Base-by-base conservation (phyloP, 2,797 vertebrate genomes). In the Myotis findleyi region DNA sequence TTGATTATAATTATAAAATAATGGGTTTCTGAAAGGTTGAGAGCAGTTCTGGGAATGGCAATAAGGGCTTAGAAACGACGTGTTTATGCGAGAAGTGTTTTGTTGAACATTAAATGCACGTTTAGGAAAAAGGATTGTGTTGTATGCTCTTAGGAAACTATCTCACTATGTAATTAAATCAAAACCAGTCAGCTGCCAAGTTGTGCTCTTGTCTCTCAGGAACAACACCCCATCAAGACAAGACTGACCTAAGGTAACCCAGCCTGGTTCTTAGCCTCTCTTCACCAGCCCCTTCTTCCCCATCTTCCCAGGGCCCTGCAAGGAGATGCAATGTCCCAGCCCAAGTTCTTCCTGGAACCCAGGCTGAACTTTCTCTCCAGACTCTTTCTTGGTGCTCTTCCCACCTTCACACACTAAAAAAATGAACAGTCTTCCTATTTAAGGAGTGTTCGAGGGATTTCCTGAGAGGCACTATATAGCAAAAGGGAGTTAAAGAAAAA, bases 1-100 rank as follows among this genome's bases (percentile, higher is more conserved):
- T 96, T 97, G 93, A 96, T 97, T 97, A 96, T 98, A 97, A 98
- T 98, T 97, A 95, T 96, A 98, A 97, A 97, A 98, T 98, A 98
- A 98, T 94, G 97, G 97, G 93, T 96, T 98, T 98, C 89, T 94
- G 96, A 98, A 98, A 98, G 93, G 93, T 95, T 97, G 86, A 2
- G 38, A 98, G 95, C 95, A 86, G 90, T 97, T 98, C 97, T 91
- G 73, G 88, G 95, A 98, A 98, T 97, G 97, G 92, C 93, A 97
- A 96, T 97, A 97, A 97, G 92, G 75, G 89, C 94, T 98, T 97
- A 91, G 90, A 93, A 94, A n/a, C 30, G 41, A 96, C 66, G 38
- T 86, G 72, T 97, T 98, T 98, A 94, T 91, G 89, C 69, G 95
- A 93, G 0, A 36, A 91, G 41, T 64, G 84, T 96, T 97, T 84